Base-by-base conservation (phyloP, 2,888 invertebrate genomes). In the Aricia artaxerxes region DNA sequence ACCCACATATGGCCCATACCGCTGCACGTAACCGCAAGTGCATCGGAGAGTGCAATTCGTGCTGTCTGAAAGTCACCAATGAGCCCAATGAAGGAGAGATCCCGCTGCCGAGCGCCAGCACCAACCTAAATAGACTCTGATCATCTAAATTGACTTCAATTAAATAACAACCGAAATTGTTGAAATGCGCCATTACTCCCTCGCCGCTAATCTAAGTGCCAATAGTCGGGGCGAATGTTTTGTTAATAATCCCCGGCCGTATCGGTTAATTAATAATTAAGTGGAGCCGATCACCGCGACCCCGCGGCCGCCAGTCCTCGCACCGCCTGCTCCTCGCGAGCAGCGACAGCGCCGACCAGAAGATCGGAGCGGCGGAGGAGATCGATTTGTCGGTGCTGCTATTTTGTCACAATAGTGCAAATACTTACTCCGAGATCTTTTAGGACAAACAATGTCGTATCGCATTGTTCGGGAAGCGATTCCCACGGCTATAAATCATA, bases 111-210 rank as follows among this genome's bases (percentile, higher is more conserved):
- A 92, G 90, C 90, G 92, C 92, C 94, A 93, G 93, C 93, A 93
- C 92, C 94, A 94, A 93, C 94, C 94, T 94, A 94, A 94, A 94
- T 94, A 94, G 94, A 94, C 93, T 94, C 94, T 94, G 94, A 94
- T 94, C 94, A 94, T 94, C 94, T 94, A 94, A 94, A 94, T 94
- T 94, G 94, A 94, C 94, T 94, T 94, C 94, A 94, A 94, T 94
- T 94, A 94, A 94, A 94, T 94, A 94, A 94, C 94, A 94, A 94
- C 94, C 94, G 94, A 94, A 94, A 94, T 94, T 94, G 94, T 94
- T 94, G 93, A 94, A 94, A 94, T 93, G 94, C 93, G 94, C 93
- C 93, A 93, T 94, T 92, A 93, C 94, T 93, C 94, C 94, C 94
- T 93, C 94, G 88, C 85, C 91, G 92, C 88, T 94, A 94, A 94